A percentile compares a stretch with the other conserved stretches of the same genome.
Evolutionary conservation across 2,113 vertebrate species (phyloP).

Genomic region (Thunnus thynnus): DNA sequence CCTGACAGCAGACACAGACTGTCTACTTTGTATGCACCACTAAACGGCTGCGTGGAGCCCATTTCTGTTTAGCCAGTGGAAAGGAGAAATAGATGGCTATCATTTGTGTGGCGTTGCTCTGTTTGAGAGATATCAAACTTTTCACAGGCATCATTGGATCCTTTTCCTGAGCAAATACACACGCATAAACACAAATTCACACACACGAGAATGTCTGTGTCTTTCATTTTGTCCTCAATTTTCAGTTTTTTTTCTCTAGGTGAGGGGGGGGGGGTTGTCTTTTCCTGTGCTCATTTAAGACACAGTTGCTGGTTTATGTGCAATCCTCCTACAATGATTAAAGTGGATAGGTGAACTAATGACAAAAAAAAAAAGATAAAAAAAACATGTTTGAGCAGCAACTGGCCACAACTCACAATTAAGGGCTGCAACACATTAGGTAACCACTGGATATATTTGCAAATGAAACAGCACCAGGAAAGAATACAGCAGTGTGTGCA

Average conservation of each 20-base stretch:
- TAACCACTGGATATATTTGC: background rate
- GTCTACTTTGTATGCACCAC: conserved; percentile 69
- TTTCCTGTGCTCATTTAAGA: conserved; percentile 28
- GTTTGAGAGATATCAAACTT: conserved; percentile 72
- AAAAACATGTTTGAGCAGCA: conserved; percentile 1
- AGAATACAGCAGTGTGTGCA: background rate
- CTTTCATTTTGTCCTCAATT: conserved; percentile 52
- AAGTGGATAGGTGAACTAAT: conserved; percentile 27
- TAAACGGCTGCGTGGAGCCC: conserved; percentile 65
- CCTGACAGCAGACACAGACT: conserved; percentile 60
- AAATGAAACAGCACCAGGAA: conserved; percentile 5
- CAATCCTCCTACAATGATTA: conserved; percentile 8
- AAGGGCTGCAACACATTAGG: background rate
- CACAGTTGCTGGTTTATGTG: conserved; percentile 13
- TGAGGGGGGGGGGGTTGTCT: background rate
- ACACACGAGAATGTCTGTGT: background rate
- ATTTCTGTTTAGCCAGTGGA: conserved; percentile 77
- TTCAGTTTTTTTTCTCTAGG: conserved; percentile 17
- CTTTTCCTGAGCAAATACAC: conserved; percentile 57
- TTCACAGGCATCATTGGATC: conserved; percentile 66
- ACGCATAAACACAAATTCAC: conserved; percentile 26
- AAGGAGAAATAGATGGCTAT: conserved; percentile 74
- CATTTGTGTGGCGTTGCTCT: conserved; percentile 61
- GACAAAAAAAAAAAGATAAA: background rate
- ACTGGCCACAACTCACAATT: background rate